Conservation (phyloP, 2,113 vertebrate genomes). For the Ptychochromis oligacanthus region DNA sequence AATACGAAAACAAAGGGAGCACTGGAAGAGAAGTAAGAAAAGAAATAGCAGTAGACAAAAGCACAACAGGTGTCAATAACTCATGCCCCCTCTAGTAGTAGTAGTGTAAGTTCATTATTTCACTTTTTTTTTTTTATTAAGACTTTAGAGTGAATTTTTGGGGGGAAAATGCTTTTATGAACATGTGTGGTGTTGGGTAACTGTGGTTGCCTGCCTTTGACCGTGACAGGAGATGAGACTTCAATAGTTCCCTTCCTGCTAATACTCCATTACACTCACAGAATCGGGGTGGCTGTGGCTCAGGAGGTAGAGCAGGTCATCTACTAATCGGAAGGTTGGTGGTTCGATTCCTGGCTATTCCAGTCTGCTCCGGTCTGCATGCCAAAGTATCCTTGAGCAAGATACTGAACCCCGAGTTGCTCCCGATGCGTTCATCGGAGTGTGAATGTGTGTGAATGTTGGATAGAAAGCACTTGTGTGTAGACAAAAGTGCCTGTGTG, state of each 20-base stretch:
- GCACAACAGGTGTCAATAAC: background rate
- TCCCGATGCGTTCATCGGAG: too few relatives aligned
- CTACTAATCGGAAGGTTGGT: too few relatives aligned
- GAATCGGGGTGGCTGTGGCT: too few relatives aligned
- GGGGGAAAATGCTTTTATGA: accelerated
- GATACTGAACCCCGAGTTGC: too few relatives aligned
- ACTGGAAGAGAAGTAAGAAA: background rate
- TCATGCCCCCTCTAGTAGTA: background rate
- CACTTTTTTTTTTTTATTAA: background rate
- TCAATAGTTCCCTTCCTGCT: slow-evolving; percentile 13
- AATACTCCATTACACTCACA: background rate
- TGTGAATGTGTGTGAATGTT: too few relatives aligned
- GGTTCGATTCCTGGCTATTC: too few relatives aligned
- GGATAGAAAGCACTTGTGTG: too few relatives aligned
- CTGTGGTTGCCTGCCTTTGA: slow-evolving; percentile 13
- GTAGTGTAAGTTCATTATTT: slow-evolving; percentile 4
- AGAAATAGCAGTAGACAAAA: background rate
- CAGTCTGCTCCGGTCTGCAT: too few relatives aligned
- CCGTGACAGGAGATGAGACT: slow-evolving; percentile 16
- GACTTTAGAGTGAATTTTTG: background rate
- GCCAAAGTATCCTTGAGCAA: too few relatives aligned
- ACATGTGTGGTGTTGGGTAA: background rate
- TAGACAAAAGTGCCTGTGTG: too few relatives aligned
- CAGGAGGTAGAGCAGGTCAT: too few relatives aligned
- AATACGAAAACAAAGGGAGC: background rate